A percentile compares a stretch with the other conserved stretches of the same genome.
phyloP scores from a whole-genome alignment of 2,888 invertebrate species.

The Eristalis pertinax region DNA sequence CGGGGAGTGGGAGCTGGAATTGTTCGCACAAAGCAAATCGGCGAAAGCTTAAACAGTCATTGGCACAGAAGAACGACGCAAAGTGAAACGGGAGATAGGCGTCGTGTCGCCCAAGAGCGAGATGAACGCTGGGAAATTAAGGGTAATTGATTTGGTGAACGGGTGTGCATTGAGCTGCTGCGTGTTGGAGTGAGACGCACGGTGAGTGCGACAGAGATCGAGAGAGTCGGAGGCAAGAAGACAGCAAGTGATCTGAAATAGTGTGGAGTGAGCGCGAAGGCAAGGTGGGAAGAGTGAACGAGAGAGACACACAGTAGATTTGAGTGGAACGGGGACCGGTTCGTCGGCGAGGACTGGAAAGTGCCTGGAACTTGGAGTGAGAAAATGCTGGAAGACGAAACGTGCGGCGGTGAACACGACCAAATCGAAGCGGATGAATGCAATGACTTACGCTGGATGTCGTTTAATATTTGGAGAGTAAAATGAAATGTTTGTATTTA shows the following conservation, averaged over 20 bases:
- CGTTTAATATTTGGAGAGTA: not conserved
- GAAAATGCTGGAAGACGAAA: not conserved
- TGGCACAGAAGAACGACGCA: constrained; percentile 65
- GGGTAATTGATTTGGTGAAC: constrained; percentile 64
- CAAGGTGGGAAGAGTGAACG: not conserved
- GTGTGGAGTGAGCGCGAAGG: not conserved
- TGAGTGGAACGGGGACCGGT: not conserved
- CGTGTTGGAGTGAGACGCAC: constrained; percentile 12
- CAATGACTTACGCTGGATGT: not conserved
- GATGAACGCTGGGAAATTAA: constrained; percentile 49
- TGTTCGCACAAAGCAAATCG: constrained; percentile 60
- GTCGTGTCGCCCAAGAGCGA: constrained; percentile 8
- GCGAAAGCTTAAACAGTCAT: constrained; percentile 70
- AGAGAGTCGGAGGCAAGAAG: not conserved
- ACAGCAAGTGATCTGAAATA: not conserved
- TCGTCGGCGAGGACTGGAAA: not conserved
- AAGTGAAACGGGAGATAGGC: constrained; percentile 29
- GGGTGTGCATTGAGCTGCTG: constrained; percentile 17
- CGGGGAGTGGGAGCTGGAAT: constrained; percentile 32
- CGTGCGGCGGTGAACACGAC: not conserved
- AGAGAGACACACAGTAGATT: not conserved
- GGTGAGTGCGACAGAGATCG: not conserved
- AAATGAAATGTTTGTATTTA: not conserved
- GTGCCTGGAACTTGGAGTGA: not conserved
- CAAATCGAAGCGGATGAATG: not conserved